These are phyloP conservation scores for Dendroctonus ponderosae DNA, from an alignment of 1,140 invertebrate species.

Conservation along the genomic window DNA sequence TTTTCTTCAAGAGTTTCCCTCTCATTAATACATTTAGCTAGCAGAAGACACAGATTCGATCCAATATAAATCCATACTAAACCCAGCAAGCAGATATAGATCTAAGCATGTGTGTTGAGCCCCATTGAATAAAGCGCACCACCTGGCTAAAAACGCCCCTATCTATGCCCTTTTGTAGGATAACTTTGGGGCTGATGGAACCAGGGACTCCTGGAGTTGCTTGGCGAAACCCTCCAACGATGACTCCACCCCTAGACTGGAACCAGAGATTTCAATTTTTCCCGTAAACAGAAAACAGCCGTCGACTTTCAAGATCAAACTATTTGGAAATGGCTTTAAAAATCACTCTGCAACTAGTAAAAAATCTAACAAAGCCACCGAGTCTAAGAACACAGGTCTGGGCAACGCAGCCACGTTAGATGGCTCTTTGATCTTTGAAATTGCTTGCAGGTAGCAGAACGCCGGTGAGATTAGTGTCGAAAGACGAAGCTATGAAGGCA, in stretches of 20 bases:
- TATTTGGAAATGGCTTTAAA: conserved; percentile 33
- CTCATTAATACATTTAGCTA: too few species aligned
- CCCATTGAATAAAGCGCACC: too few species aligned
- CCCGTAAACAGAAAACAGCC: conserved; percentile 36
- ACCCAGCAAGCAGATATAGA: too few species aligned
- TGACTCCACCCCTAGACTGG: background rate
- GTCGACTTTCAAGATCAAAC: conserved; percentile 38
- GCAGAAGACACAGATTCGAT: too few species aligned
- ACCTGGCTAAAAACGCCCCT: too few species aligned
- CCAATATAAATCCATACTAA: too few species aligned
- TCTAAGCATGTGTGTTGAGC: too few species aligned
- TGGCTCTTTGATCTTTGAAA: background rate
- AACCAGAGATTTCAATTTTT: conserved; percentile 44
- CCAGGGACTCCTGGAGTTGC: too few species aligned
- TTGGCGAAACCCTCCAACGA: too few species aligned
- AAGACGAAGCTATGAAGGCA: conserved; percentile 38
- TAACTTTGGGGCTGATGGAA: too few species aligned
- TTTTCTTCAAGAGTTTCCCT: too few species aligned
- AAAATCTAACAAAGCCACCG: conserved; percentile 27
- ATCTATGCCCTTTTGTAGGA: too few species aligned
- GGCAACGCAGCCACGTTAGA: background rate
- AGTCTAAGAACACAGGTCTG: background rate
- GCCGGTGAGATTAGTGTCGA: conserved; percentile 39
- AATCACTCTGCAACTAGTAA: conserved; percentile 28
- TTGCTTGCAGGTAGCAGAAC: conserved; percentile 17